phyloP scores from a whole-genome alignment of 2,888 invertebrate genomes.

The Glaucopsyche alexis region DNA sequence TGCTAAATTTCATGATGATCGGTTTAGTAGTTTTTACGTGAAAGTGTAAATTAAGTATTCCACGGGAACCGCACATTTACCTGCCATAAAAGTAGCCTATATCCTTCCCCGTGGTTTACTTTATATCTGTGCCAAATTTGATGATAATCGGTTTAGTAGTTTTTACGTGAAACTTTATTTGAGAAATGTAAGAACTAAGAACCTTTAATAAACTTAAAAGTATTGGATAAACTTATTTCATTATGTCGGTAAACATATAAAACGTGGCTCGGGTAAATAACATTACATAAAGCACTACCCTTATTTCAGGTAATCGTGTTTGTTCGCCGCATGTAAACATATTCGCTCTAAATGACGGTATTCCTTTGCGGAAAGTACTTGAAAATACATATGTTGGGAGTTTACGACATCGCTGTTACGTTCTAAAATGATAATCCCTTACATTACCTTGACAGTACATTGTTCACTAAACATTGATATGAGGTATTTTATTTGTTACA shows the following conservation, averaged over 20 bases:
- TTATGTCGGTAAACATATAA: constrained; percentile 35
- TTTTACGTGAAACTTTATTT: too few relatives aligned
- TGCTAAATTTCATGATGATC: too few relatives aligned
- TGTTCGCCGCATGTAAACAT: constrained; percentile 66
- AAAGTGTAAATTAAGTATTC: too few relatives aligned
- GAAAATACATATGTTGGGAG: constrained; percentile 43
- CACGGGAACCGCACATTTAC: too few relatives aligned
- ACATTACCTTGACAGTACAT: neutral
- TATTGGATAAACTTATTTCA: constrained; percentile 33
- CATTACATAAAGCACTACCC: constrained; percentile 67
- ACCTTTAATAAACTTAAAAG: neutral
- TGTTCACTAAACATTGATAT: neutral
- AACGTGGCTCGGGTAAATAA: constrained; percentile 51
- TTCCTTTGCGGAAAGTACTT: constrained; percentile 48
- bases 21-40: too few relatives aligned
- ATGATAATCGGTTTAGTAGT: too few relatives aligned
- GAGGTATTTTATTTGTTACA: neutral
- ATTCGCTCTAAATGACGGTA: constrained; percentile 63
- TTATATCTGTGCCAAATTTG: too few relatives aligned
- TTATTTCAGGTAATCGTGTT: constrained; percentile 76
- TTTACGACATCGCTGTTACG: constrained; percentile 46
- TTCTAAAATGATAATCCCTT: constrained; percentile 36
- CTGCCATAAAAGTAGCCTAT: too few relatives aligned
- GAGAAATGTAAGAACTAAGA: too few relatives aligned
- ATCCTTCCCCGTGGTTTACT: too few relatives aligned